A percentile compares a stretch with the other conserved stretches of the same genome.
Conservation (phyloP, 2,113 vertebrate species). For the Microtus montanus region DNA sequence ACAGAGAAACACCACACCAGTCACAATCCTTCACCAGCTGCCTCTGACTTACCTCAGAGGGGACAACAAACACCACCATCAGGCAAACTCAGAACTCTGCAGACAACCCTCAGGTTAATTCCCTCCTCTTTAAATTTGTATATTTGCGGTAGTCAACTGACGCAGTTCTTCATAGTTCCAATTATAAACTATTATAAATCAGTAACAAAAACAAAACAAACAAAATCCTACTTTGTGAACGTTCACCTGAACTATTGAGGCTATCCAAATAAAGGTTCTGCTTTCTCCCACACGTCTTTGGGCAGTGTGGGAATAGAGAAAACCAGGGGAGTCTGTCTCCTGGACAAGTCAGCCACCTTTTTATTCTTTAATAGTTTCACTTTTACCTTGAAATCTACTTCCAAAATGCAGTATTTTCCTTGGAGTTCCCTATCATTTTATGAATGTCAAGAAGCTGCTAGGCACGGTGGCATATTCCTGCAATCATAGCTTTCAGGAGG, state of each 20-base stretch:
- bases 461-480: not conserved
- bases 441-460: not conserved
- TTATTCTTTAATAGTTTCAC: slow-evolving; percentile 14
- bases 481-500: not conserved
- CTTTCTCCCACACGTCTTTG: slow-evolving; percentile 49
- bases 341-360: slow-evolving; percentile 22
- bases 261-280: not conserved
- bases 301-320: not conserved
- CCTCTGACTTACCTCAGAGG: not conserved
- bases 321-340: slow-evolving; percentile 2
- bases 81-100: slow-evolving; percentile 18
- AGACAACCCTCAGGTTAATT: not conserved
- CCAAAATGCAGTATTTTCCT: slow-evolving; percentile 2
- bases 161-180: slow-evolving; percentile 8
- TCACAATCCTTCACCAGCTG: not conserved
- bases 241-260: not conserved
- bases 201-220: not conserved
- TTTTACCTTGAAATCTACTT: slow-evolving; percentile 35
- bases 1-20: not conserved
- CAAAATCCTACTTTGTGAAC: not conserved
- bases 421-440: not conserved
- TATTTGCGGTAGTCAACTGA: not conserved
- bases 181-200: slow-evolving; percentile 36
- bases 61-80: not conserved
- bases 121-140: slow-evolving; percentile 4